Percentiles rank a stretch among this genome's conserved stretches.
Conservation (phyloP, 2,888 invertebrate species). For the Xanthia icteritia region DNA sequence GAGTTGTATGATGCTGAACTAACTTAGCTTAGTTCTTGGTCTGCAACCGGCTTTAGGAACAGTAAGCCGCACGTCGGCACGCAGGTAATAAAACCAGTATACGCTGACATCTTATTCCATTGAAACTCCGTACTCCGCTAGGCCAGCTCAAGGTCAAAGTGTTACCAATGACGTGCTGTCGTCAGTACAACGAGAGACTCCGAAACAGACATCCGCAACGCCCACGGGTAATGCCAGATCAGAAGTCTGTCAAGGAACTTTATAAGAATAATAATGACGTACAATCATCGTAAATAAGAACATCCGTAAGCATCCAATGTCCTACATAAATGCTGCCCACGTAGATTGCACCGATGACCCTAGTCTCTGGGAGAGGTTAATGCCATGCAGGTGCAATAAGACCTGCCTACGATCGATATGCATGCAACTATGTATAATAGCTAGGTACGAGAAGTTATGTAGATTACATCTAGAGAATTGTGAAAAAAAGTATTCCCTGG, state of each 20-base stretch:
- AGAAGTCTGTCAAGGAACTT: neutral
- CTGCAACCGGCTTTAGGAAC: no score
- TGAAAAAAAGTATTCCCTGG: neutral
- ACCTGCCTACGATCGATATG: constrained; percentile 17
- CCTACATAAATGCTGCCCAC: constrained; percentile 37
- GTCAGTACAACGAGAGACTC: constrained; percentile 9
- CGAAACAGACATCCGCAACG: constrained; percentile 7
- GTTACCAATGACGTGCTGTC: no score
- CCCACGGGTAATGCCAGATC: neutral
- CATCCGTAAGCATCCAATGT: constrained; percentile 27
- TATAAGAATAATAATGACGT: neutral
- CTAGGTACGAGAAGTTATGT: neutral
- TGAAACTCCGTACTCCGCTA: neutral
- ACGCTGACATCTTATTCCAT: neutral
- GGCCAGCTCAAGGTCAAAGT: neutral
- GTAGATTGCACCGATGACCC: constrained; percentile 37
- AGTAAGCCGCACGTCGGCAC: neutral
- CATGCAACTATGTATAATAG: neutral
- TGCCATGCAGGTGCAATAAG: constrained; percentile 16
- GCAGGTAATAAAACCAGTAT: neutral
- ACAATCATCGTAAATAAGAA: constrained; percentile 10
- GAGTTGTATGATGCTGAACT: no score
- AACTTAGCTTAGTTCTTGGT: no score
- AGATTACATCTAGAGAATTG: neutral
- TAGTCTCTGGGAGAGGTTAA: constrained; percentile 25